Evolutionary conservation across 1,140 invertebrate genomes (phyloP).

Genomic region (Bombus turneri): DNA sequence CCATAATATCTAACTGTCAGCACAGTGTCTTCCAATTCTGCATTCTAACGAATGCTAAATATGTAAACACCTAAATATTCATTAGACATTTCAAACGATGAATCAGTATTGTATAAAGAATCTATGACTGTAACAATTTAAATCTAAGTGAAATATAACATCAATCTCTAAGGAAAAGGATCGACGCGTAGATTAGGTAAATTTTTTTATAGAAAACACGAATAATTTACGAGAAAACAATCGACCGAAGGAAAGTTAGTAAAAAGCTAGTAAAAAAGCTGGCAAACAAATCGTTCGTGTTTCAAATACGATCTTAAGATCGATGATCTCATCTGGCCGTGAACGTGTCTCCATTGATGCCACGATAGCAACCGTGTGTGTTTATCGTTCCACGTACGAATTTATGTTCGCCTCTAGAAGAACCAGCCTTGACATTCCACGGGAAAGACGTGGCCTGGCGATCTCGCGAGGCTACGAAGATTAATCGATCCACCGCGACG

Average conservation of each 20-base stretch:
- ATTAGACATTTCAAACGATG: neutral
- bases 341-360: conserved; percentile 53
- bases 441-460: conserved; percentile 49
- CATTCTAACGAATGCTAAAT: too few relatives aligned
- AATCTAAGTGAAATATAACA: too few relatives aligned
- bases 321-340: conserved; percentile 54
- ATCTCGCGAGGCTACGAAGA: conserved; percentile 20
- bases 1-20: neutral
- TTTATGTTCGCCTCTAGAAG: conserved; percentile 48
- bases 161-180: too few relatives aligned
- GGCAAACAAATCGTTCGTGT: neutral
- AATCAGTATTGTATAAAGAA: too few relatives aligned
- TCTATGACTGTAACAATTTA: too few relatives aligned
- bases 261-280: neutral
- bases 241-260: neutral
- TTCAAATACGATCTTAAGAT: conserved; percentile 38
- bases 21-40: neutral
- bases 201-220: neutral
- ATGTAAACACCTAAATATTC: neutral
- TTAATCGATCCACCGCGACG: conserved; percentile 32
- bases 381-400: conserved; percentile 54
- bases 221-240: neutral
- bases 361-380: conserved; percentile 23
- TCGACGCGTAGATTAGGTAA: too few relatives aligned
- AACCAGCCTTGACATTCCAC: conserved; percentile 65